Evolutionary conservation across 2,888 invertebrate species (phyloP).

Genomic region (Megaustenia siamemsis): DNA sequence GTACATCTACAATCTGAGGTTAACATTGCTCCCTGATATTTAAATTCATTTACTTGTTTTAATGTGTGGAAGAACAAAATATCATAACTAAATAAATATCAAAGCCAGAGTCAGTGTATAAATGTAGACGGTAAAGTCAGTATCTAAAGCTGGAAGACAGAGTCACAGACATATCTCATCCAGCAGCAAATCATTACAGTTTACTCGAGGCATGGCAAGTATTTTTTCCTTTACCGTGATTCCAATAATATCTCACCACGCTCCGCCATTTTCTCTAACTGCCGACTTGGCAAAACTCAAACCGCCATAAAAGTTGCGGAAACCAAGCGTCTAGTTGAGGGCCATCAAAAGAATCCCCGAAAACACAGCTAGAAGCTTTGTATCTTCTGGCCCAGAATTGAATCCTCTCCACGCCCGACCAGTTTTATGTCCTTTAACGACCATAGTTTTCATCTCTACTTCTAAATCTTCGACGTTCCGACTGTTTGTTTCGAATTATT

Average conservation of each 20-base stretch:
- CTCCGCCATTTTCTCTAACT: neutral
- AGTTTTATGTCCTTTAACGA: constrained; percentile 26
- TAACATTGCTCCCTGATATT: too few species aligned
- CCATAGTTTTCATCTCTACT: neutral
- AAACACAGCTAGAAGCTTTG: constrained; percentile 20
- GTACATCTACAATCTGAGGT: too few species aligned
- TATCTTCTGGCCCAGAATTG: neutral
- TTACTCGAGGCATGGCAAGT: neutral
- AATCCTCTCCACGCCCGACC: constrained; percentile 14
- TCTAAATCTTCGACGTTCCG: neutral
- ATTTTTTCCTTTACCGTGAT: neutral
- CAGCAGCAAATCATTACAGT: neutral
- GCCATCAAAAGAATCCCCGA: constrained; percentile 23
- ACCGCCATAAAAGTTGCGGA: neutral
- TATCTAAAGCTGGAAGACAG: too few species aligned
- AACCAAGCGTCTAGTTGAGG: constrained; percentile 16
- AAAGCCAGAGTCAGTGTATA: too few species aligned
- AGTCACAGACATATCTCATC: too few species aligned
- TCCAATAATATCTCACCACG: neutral
- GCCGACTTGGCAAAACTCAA: neutral
- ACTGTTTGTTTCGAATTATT: neutral
- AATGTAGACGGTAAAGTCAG: too few species aligned
- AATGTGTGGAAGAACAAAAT: too few species aligned
- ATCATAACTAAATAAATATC: too few species aligned
- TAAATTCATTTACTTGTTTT: too few species aligned